These are phyloP conservation scores for Eolophus roseicapilla DNA, from an alignment of 2,113 vertebrate genomes.

Conservation along the genomic window DNA sequence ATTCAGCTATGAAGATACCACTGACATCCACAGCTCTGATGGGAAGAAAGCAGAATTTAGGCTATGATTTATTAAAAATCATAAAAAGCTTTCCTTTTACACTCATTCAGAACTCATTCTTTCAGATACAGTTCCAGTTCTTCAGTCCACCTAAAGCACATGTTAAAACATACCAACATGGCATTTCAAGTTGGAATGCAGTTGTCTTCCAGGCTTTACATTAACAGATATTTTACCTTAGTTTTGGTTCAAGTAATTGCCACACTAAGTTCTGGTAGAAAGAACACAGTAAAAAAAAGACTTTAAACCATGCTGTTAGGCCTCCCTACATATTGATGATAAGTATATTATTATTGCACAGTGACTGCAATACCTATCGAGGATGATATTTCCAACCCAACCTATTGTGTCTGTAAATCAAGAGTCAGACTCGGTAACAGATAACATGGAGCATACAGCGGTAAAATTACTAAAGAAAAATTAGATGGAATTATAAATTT, in stretches of 20 bases:
- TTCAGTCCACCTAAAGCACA: neutral
- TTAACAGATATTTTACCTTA: neutral
- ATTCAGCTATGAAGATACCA: neutral
- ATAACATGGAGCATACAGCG: neutral
- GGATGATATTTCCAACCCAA: neutral
- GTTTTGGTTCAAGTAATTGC: neutral
- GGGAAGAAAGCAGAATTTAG: neutral
- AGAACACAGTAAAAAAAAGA: neutral
- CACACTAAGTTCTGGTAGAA: neutral
- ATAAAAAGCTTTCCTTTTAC: neutral
- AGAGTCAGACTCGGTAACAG: neutral
- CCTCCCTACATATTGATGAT: neutral
- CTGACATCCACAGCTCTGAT: neutral
- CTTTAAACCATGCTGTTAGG: neutral
- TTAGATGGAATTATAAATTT: neutral
- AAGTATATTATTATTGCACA: neutral
- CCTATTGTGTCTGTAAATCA: neutral
- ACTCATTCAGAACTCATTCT: neutral
- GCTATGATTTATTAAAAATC: neutral
- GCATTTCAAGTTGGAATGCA: neutral
- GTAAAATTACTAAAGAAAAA: neutral
- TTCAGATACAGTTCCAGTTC: neutral
- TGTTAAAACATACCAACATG: neutral
- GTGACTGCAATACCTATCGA: neutral
- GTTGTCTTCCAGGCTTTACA: neutral